phyloP scores from a whole-genome alignment of 2,113 vertebrate genomes.

The Climacteris rufus region DNA sequence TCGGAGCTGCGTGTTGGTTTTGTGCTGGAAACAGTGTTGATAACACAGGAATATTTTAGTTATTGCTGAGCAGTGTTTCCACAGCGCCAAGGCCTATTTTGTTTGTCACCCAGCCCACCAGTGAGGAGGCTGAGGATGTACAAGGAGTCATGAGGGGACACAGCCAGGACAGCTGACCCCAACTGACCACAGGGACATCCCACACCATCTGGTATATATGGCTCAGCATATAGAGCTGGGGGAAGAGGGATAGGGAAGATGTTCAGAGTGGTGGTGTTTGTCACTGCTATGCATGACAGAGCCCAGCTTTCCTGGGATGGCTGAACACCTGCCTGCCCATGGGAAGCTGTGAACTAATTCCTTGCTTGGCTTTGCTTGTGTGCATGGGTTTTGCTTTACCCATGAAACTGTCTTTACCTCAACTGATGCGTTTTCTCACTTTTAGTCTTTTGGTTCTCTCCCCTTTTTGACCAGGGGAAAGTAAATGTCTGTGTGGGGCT shows the following conservation, averaged over 20 bases:
- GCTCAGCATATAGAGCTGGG: background rate
- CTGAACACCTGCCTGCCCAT: background rate
- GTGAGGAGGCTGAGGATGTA: background rate
- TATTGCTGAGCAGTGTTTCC: background rate
- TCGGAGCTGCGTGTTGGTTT: background rate
- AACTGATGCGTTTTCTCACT: fast-evolving
- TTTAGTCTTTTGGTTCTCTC: background rate
- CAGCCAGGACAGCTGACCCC: background rate
- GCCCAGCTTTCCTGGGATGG: background rate
- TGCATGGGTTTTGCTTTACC: background rate
- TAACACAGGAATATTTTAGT: background rate
- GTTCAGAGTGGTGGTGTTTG: background rate
- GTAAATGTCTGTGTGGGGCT: background rate
- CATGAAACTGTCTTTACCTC: background rate
- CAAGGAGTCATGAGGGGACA: background rate
- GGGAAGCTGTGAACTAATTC: background rate
- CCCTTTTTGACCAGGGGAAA: background rate
- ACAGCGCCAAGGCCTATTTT: background rate
- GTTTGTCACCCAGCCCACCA: background rate
- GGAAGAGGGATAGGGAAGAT: background rate
- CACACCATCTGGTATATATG: background rate
- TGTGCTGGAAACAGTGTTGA: background rate
- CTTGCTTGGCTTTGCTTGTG: background rate
- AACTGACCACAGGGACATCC: no score
- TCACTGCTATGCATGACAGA: background rate